Conservation (phyloP, 1,140 invertebrate genomes). For the Drosophila lacertosa region DNA sequence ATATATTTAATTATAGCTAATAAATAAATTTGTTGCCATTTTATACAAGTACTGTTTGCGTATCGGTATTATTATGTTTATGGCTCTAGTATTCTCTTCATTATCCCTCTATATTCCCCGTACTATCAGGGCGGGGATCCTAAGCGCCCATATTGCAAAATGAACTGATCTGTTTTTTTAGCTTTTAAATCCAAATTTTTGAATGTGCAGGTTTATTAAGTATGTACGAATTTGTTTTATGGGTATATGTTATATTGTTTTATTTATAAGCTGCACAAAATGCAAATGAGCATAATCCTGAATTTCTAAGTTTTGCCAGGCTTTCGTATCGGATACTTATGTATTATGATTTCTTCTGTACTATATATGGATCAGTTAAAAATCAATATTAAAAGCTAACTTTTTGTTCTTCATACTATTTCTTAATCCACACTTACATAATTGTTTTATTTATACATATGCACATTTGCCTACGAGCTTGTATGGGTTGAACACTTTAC, state of each 20-base stretch:
- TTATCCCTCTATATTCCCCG: background rate
- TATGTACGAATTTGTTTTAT: slow-evolving; percentile 48
- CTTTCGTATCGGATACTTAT: slow-evolving; percentile 25
- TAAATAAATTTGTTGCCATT: slow-evolving; percentile 70
- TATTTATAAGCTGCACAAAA: slow-evolving; percentile 47
- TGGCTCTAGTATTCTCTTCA: slow-evolving; percentile 28
- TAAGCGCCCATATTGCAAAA: slow-evolving; percentile 1
- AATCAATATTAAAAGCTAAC: slow-evolving; percentile 45
- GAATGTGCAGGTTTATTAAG: slow-evolving; percentile 46
- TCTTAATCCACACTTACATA: background rate
- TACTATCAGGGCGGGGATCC: slow-evolving; percentile 16
- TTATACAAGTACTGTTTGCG: slow-evolving; percentile 72
- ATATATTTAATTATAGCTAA: slow-evolving; percentile 76
- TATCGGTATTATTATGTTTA: slow-evolving; percentile 43
- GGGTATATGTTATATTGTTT: slow-evolving; percentile 50
- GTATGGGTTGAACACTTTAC: slow-evolving; percentile 42
- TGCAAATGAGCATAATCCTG: slow-evolving; percentile 28
- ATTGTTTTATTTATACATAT: slow-evolving; percentile 10
- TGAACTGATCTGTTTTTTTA: slow-evolving; percentile 6
- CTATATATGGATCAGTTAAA: slow-evolving; percentile 37
- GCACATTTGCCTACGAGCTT: slow-evolving; percentile 16
- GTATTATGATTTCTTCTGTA: slow-evolving; percentile 32
- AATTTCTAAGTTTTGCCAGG: slow-evolving; percentile 25
- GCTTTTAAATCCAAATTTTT: slow-evolving; percentile 1
- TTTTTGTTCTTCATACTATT: slow-evolving; percentile 1